A percentile compares a stretch with the other conserved stretches of the same genome.
Evolutionary conservation across 2,797 vertebrate species (phyloP).

Genomic region (Acanthornis magna): DNA sequence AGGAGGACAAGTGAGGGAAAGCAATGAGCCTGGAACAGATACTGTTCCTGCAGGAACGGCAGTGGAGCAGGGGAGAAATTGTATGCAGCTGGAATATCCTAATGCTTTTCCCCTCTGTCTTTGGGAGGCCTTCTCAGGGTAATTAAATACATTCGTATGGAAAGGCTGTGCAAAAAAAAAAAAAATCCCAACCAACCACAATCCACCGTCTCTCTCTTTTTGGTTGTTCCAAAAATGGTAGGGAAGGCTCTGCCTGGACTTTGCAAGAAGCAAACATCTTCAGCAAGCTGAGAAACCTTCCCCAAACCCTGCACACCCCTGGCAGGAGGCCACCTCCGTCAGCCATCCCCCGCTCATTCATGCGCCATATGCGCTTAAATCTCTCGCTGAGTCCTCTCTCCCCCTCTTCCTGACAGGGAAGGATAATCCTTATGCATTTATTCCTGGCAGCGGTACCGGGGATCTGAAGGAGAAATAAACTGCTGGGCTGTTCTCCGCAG

Average conservation of each 20-base stretch:
- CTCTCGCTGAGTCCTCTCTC: conserved; percentile 1
- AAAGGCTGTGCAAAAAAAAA: neutral
- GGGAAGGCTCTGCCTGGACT: conserved; percentile 15
- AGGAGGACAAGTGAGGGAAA: neutral
- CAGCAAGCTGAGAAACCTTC: neutral
- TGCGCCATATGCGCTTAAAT: conserved; percentile 29
- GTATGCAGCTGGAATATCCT: neutral
- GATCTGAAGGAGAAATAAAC: conserved; percentile 41
- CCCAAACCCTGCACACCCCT: conserved; percentile 23
- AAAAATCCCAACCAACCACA: neutral
- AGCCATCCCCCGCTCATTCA: conserved; percentile 35
- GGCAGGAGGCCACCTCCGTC: conserved; percentile 47
- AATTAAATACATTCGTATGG: conserved; percentile 26
- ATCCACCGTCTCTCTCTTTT: neutral
- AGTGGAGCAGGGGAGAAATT: neutral
- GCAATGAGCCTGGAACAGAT: conserved; percentile 16
- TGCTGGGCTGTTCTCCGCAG: conserved; percentile 4
- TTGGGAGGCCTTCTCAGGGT: conserved; percentile 50
- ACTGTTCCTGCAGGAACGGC: neutral
- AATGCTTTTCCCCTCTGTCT: conserved; percentile 35
- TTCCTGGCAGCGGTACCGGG: conserved; percentile 21
- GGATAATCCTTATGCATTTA: conserved; percentile 62
- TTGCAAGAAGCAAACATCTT: neutral
- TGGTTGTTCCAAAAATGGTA: conserved; percentile 1
- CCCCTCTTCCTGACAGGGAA: conserved; percentile 32